A percentile compares a stretch with the other conserved stretches of the same genome.
phyloP scores from a whole-genome alignment of 2,888 invertebrate genomes.

The Drosophila longiperda region DNA sequence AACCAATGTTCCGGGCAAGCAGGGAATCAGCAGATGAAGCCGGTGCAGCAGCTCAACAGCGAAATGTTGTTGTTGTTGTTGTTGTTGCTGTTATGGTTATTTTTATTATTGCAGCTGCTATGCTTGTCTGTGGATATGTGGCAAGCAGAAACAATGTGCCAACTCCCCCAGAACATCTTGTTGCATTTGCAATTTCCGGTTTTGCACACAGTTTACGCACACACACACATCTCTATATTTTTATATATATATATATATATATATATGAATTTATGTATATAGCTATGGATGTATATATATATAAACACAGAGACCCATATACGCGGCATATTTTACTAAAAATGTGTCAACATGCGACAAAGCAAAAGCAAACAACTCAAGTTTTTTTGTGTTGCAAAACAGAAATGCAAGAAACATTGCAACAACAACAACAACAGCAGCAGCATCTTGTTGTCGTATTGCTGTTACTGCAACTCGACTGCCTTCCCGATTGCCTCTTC shows the following conservation, averaged over 20 bases:
- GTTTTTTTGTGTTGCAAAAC: constrained; percentile 59
- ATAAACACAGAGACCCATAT: constrained; percentile 7
- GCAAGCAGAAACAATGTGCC: constrained; percentile 60
- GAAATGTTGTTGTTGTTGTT: constrained; percentile 4
- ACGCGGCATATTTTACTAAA: constrained; percentile 54
- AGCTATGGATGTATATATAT: not conserved
- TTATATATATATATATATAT: not conserved
- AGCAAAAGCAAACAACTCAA: constrained; percentile 78
- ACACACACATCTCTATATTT: not conserved
- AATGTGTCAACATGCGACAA: constrained; percentile 77
- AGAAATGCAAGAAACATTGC: constrained; percentile 41
- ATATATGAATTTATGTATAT: not conserved
- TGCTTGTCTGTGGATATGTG: constrained; percentile 36
- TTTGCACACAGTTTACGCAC: constrained; percentile 35
- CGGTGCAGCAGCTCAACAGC: constrained; percentile 7
- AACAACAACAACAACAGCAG: constrained; percentile 23
- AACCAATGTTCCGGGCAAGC: not conserved
- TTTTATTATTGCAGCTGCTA: constrained; percentile 35
- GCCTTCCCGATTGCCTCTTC: constrained; percentile 23
- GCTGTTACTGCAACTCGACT: constrained; percentile 32
- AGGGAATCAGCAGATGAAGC: constrained; percentile 1
- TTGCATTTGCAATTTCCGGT: constrained; percentile 80
- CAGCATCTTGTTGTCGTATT: constrained; percentile 33
- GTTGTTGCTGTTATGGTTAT: constrained; percentile 4
- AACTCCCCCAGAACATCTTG: constrained; percentile 75